These are phyloP conservation scores for Oscheius sp. DNA, from an alignment of 2,888 invertebrate genomes.

Conservation along the genomic window DNA sequence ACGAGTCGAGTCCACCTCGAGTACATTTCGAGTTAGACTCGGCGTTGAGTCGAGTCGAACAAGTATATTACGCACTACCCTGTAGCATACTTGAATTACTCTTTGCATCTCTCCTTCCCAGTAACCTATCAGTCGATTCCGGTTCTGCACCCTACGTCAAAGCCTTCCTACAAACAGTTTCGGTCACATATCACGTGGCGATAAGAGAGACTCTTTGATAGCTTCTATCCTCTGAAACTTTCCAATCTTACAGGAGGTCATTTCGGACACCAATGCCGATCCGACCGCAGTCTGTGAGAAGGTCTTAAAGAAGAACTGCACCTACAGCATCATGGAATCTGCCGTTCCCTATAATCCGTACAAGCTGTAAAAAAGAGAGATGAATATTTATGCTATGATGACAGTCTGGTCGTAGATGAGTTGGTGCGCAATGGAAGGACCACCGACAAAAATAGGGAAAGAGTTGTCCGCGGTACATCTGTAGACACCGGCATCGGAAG, in stretches of 20 bases:
- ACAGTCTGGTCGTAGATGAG: slow-evolving; percentile 36
- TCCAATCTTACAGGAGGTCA: slow-evolving; percentile 6
- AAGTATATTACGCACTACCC: not conserved
- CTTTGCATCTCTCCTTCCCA: not conserved
- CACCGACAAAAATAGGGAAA: slow-evolving; percentile 54
- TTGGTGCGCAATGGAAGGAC: slow-evolving; percentile 43
- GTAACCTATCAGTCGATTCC: not conserved
- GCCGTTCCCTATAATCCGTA: slow-evolving; percentile 15
- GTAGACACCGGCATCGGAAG: slow-evolving; percentile 43
- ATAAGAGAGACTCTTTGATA: not conserved
- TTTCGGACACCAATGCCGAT: slow-evolving; percentile 13
- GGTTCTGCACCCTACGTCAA: not conserved
- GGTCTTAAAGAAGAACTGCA: slow-evolving; percentile 1
- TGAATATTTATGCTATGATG: slow-evolving; percentile 24
- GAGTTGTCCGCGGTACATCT: slow-evolving; percentile 55
- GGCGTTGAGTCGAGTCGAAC: too few relatives aligned
- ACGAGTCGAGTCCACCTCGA: too few relatives aligned
- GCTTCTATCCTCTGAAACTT: not conserved
- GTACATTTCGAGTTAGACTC: too few relatives aligned
- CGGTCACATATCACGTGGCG: not conserved
- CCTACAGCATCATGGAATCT: not conserved
- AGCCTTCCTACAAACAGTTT: not conserved
- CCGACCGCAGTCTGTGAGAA: slow-evolving; percentile 13
- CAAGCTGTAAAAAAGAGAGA: too few relatives aligned
- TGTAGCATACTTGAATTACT: not conserved